Evolutionary conservation across 2,888 invertebrate genomes (phyloP).

Genomic region (Drosophila subsilvestris): DNA sequence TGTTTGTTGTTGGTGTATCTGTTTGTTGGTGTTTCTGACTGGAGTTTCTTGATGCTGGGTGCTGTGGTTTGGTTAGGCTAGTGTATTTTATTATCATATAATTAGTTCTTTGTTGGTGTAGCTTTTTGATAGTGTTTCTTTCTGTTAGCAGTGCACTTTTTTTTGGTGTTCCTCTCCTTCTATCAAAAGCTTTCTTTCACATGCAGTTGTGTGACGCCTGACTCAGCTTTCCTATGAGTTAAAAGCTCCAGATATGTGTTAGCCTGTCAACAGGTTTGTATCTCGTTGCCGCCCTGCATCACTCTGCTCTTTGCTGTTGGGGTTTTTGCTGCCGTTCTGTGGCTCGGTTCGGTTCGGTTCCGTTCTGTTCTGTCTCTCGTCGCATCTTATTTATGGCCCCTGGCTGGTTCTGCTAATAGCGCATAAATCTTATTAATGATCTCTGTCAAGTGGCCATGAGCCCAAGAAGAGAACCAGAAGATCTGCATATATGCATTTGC

Average conservation of each 20-base stretch:
- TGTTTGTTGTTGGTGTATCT: no score
- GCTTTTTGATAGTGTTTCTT: no score
- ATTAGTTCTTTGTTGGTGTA: no score
- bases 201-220: conserved; percentile 7
- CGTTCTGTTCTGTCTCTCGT: conserved; percentile 27
- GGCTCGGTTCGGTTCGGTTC: conserved; percentile 8
- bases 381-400: conserved; percentile 75
- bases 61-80: no score
- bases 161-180: not conserved
- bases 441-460: conserved; percentile 79
- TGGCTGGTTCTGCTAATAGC: conserved; percentile 80
- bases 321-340: conserved; percentile 2
- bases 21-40: no score
- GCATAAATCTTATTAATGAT: conserved; percentile 82
- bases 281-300: conserved; percentile 52
- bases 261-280: conserved; percentile 73
- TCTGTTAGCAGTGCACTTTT: no score
- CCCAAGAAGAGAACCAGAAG: conserved; percentile 32
- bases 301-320: conserved; percentile 4
- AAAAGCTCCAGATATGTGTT: conserved; percentile 44
- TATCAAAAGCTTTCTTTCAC: not conserved
- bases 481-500: conserved; percentile 33
- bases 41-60: not conserved
- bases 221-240: conserved; percentile 30
- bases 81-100: no score